A percentile compares a stretch with the other conserved stretches of the same genome.
Conservation (phyloP, 1,140 invertebrate species). For the Aculops lycopersici region DNA sequence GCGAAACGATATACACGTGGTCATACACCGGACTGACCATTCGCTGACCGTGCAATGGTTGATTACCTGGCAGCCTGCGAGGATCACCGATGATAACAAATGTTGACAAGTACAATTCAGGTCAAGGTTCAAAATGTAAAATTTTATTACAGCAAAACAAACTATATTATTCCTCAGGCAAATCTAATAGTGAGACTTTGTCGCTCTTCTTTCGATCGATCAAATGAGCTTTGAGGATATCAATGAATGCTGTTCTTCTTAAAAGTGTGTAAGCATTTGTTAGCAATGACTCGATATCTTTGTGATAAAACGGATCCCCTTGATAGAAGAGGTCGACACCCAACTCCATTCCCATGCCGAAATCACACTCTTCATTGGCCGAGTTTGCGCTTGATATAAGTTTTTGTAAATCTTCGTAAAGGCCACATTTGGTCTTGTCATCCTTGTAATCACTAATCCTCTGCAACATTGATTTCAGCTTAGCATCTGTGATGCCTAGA, state of each 20-base stretch:
- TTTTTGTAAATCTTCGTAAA: constrained; percentile 24
- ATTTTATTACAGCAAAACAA: too few relatives aligned
- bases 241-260: constrained; percentile 30
- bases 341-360: constrained; percentile 57
- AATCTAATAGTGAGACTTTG: too few relatives aligned
- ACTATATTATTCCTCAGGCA: too few relatives aligned
- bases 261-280: constrained; percentile 42
- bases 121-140: too few relatives aligned
- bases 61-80: too few relatives aligned
- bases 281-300: constrained; percentile 27
- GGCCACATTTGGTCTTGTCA: neutral
- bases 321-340: constrained; percentile 49
- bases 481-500: constrained; percentile 35
- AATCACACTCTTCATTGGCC: constrained; percentile 71
- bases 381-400: constrained; percentile 44
- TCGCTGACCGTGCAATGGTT: too few relatives aligned
- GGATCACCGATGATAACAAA: too few relatives aligned
- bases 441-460: neutral
- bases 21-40: too few relatives aligned
- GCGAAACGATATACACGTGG: too few relatives aligned
- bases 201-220: constrained; percentile 5
- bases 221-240: constrained; percentile 25
- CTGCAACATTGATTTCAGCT: constrained; percentile 10
- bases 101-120: too few relatives aligned
- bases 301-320: constrained; percentile 31